Base-by-base conservation (phyloP, 2,888 invertebrate species). In the Hypena proboscidalis region DNA sequence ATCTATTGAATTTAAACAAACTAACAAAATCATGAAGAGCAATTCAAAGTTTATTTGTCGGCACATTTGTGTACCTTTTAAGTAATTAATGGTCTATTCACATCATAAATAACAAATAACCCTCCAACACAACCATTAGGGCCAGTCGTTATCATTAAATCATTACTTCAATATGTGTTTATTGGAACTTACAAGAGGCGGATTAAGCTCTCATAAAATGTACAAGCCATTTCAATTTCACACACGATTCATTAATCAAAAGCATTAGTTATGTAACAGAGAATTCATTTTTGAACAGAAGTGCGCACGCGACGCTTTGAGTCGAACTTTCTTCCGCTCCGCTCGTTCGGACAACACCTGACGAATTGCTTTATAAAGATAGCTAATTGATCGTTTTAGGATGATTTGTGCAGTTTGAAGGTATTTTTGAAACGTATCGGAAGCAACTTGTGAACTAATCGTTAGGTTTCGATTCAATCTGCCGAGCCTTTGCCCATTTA, bases 361-460 rank as follows among this genome's bases (percentile, higher is more conserved):
- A 83, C 77, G 82, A 79, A 84, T 83, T 73, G 76, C 77, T 75
- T 80, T 80, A 79, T 84, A 84, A 85, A 83, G 77, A 78, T 69
- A 58, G 64, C 67, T 80, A 81, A 83, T 80, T 78, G 74, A 77
- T 74, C 72, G 70, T 63, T 74, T 63, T 65, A 65, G 61, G 57
- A 60, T 68, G 56, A 75, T 71, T 69, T 62, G 44, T 67, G 58
- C 55, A 46, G 59, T 55, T 71, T 58, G 54, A 63, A 45, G 36
- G 40, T 49, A 56, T 23, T 55, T 57, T 65, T 62, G 26, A 33
- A 40, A 51, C 43, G 52, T 47, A 32, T 56, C 37, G 52, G 59
- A 44, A 52, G 31, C 32, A 14, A 33, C 29, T 8, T 48, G 30
- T 42, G 26, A 50, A 37, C 39, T 47, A 45, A 40, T 30, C 26